Evolutionary conservation across 1,140 invertebrate genomes (phyloP).

Genomic region (Macrocentrus cingulum): DNA sequence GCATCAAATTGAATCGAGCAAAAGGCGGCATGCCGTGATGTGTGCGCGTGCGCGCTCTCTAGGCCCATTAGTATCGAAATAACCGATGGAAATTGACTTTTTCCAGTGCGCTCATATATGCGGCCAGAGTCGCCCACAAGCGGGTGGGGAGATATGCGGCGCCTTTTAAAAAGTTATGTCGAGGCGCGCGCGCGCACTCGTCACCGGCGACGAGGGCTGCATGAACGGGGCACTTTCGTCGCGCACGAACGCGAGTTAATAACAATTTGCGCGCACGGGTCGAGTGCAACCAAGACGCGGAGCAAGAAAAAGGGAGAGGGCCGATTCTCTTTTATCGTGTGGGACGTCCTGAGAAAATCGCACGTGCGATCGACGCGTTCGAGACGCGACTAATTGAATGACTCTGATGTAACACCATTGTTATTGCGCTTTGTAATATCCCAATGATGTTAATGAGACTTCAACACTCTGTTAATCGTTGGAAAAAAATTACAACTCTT

Average conservation of each 20-base stretch:
- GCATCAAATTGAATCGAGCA: slow-evolving; percentile 17
- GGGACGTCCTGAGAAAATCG: slow-evolving; percentile 18
- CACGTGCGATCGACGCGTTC: slow-evolving; percentile 19
- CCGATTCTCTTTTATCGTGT: neutral
- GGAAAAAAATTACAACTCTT: slow-evolving; percentile 12
- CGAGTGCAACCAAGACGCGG: slow-evolving; percentile 9
- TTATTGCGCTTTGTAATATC: neutral
- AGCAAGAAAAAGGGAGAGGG: neutral
- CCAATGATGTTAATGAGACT: neutral
- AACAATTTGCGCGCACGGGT: slow-evolving; percentile 25
- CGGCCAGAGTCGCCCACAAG: slow-evolving; percentile 14
- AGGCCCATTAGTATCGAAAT: slow-evolving; percentile 21
- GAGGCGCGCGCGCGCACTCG: slow-evolving; percentile 18
- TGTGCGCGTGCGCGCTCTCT: neutral
- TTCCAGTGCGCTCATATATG: neutral
- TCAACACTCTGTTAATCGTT: neutral
- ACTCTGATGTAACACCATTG: slow-evolving; percentile 18
- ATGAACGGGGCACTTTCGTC: slow-evolving; percentile 24
- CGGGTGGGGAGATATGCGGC: slow-evolving; percentile 10
- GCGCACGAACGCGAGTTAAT: slow-evolving; percentile 30
- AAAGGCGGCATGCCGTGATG: slow-evolving; percentile 14
- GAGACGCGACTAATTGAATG: slow-evolving; percentile 16
- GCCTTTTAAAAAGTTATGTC: slow-evolving; percentile 23
- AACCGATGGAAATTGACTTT: slow-evolving; percentile 20
- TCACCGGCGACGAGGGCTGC: slow-evolving; percentile 19